Base-by-base conservation (phyloP, 2,888 invertebrate genomes). In the Habroteleia sp. region DNA sequence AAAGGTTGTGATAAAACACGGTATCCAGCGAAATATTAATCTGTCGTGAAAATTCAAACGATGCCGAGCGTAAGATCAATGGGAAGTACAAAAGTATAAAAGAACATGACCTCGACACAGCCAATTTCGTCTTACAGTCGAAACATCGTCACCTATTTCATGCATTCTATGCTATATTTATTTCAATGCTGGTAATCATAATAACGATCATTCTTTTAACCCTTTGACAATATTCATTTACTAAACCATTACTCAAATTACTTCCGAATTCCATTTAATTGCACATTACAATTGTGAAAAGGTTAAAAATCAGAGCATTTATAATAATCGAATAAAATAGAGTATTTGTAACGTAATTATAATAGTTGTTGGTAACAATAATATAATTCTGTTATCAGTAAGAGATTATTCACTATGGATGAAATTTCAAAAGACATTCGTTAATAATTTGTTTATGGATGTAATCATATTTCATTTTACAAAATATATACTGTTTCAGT, bases 331-430 rank as follows among this genome's bases (percentile, higher is more conserved):
- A 52, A 25, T 52, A 37, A 29, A 52, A n/a, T n/a, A n/a, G n/a
- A n/a, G n/a, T 25, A 54, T 11, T 33, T 33, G 20, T n/a, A 20
- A 20, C 5, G 3, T 20, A 39, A 39, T 20, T 39, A 20, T 20
- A 4, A 20, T 39, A 10, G 8, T 10, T 39, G 10, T 35, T n/a
- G n/a, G n/a, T n/a, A n/a, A n/a, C n/a, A 52, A 14, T 11, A 58
- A 23, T 13, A 35, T 44, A 58, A 31, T 35, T 35, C 37, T 60
- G 37, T 33, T 46, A 46, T 82, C 81, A 83, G 81, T 79, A 79
- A 82, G 84, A 83, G 83, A 85, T 85, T 82, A 72, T 83, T 83
- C 83, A 81, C 84, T 83, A 84, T 83, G 82, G 81, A 83, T 14
- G 41, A 60, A 60, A 60, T 27, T 46, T 27, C 46, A 14, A 33